Evolutionary conservation across 2,797 vertebrate genomes (phyloP).

Genomic region (Propithecus perrieri): DNA sequence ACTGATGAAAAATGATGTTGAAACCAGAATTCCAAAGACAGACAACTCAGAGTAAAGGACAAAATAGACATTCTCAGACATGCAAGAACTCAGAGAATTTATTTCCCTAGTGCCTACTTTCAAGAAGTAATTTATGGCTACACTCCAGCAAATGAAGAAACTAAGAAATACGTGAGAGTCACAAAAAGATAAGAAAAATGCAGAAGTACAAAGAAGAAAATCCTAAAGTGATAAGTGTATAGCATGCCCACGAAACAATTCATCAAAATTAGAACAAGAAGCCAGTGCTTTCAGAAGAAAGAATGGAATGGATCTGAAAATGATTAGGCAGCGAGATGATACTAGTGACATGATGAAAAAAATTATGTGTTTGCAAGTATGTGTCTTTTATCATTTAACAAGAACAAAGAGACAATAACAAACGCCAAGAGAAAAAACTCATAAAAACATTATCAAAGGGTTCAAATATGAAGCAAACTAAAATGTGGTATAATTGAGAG

Average conservation of each 20-base stretch:
- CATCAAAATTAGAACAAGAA: background rate
- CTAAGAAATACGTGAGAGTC: background rate
- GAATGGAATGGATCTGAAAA: background rate
- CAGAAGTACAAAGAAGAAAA: background rate
- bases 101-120: background rate
- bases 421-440: background rate
- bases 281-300: background rate
- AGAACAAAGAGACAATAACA: background rate
- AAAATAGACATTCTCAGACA: conserved; percentile 10
- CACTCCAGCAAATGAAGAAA: background rate
- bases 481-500: background rate
- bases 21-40: background rate
- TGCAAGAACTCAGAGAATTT: background rate
- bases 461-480: background rate
- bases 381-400: background rate
- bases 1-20: background rate
- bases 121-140: background rate
- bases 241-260: background rate
- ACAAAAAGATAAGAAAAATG: background rate
- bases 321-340: background rate
- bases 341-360: background rate
- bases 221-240: background rate
- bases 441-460: background rate
- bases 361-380: background rate
- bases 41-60: background rate